phyloP scores from a whole-genome alignment of 2,888 invertebrate species.

The Drosophila multiciliata region DNA sequence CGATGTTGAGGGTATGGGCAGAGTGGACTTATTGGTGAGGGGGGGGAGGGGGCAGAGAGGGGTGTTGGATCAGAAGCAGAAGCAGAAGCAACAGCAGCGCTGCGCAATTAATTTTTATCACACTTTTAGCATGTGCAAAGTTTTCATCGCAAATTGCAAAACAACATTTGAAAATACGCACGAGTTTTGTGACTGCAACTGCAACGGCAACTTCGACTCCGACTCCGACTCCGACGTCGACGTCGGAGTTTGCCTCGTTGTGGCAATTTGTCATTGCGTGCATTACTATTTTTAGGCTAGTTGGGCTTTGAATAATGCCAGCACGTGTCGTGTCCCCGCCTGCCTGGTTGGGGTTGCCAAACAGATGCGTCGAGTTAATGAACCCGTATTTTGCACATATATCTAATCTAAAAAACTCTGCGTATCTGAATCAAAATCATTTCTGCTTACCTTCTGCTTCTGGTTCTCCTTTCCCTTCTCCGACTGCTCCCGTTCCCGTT shows the following conservation, averaged over 20 bases:
- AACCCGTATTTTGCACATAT: conserved; percentile 44
- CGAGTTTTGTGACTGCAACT: conserved; percentile 18
- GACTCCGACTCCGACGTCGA: background rate
- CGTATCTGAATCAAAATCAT: conserved; percentile 7
- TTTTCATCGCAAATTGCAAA: conserved; percentile 22
- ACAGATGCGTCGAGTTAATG: conserved; percentile 61
- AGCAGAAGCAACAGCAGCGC: conserved; percentile 50
- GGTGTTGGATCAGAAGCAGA: conserved; percentile 13
- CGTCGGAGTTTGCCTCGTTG: conserved; percentile 18
- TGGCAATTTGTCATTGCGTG: conserved; percentile 72
- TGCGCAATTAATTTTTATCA: conserved; percentile 84
- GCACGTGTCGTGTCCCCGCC: conserved; percentile 67
- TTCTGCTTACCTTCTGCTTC: conserved; percentile 60
- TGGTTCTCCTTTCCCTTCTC: conserved; percentile 22
- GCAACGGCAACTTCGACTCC: background rate
- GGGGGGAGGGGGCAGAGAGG: background rate
- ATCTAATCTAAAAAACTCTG: conserved; percentile 1
- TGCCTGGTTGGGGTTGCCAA: background rate
- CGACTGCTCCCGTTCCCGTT: conserved; percentile 8
- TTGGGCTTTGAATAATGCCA: conserved; percentile 69
- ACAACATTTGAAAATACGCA: conserved; percentile 46
- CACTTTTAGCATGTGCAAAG: conserved; percentile 79
- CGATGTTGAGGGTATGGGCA: conserved; percentile 18
- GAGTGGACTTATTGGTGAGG: background rate
- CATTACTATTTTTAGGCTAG: conserved; percentile 58